phyloP scores from a whole-genome alignment of 2,888 invertebrate genomes.

The Stramonita haemastoma region DNA sequence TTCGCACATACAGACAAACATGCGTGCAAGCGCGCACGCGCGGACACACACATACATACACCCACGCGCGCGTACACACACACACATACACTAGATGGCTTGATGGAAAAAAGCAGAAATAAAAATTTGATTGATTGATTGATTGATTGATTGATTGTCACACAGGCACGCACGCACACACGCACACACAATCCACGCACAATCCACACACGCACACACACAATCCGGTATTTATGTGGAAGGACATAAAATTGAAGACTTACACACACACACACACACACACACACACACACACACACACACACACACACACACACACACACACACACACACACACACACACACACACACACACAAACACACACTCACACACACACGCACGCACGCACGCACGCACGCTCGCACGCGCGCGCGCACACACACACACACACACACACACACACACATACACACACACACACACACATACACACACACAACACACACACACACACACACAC shows the following conservation, averaged over 20 bases:
- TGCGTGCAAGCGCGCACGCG: not conserved
- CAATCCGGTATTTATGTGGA: too few species aligned
- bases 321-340: constrained; percentile 21
- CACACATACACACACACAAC: not conserved
- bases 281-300: not conserved
- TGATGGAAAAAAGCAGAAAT: too few species aligned
- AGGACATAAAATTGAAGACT: too few species aligned
- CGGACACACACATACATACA: not conserved
- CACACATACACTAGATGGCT: not conserved
- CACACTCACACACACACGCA: too few species aligned
- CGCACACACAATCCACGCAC: too few species aligned
- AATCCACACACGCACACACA: not conserved
- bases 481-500: constrained; percentile 17
- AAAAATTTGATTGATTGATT: too few species aligned
- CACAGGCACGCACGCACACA: too few species aligned
- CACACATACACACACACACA: not conserved
- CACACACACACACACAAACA: constrained; percentile 17
- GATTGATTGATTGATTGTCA: too few species aligned
- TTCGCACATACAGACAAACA: not conserved
- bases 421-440: not conserved
- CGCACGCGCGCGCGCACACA: not conserved
- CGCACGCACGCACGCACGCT: not conserved
- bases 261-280: too few species aligned
- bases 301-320: constrained; percentile 21
- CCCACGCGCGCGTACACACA: not conserved